A percentile compares a stretch with the other conserved stretches of the same genome.
Evolutionary conservation across 2,797 vertebrate genomes (phyloP).

Genomic region (Bovichtus variegatus): DNA sequence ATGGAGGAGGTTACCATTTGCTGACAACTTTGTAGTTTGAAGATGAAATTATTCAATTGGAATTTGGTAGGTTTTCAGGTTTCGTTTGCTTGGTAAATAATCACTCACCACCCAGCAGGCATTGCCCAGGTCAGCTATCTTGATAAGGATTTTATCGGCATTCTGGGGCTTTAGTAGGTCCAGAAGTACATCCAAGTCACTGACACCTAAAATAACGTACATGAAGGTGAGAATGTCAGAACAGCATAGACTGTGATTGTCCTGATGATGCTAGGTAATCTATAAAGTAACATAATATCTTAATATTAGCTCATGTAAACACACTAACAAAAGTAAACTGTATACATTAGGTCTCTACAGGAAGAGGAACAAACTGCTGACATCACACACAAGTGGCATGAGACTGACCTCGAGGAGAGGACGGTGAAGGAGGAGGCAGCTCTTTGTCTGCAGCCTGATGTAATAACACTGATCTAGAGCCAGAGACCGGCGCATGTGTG

Average conservation of each 20-base stretch:
- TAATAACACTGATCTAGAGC: constrained; percentile 54
- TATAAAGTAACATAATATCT: neutral
- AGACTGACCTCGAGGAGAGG: constrained; percentile 55
- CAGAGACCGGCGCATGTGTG: constrained; percentile 37
- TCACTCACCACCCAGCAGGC: constrained; percentile 97
- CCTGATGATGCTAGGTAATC: neutral
- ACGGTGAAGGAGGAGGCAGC: constrained; percentile 9
- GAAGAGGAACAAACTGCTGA: neutral
- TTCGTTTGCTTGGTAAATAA: neutral
- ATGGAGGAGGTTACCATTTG: neutral
- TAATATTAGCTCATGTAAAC: neutral
- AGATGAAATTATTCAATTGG: neutral
- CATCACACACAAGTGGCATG: neutral
- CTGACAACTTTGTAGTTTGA: neutral
- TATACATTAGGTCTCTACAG: neutral
- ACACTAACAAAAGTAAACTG: neutral
- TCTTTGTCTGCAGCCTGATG: constrained; percentile 47
- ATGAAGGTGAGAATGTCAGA: neutral
- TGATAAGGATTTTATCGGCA: constrained; percentile 92
- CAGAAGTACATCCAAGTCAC: constrained; percentile 81
- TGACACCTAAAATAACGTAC: constrained; percentile 49
- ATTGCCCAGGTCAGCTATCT: constrained; percentile 96
- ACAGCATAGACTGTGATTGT: neutral
- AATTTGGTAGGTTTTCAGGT: neutral
- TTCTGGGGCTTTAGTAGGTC: constrained; percentile 94